Evolutionary conservation across 2,113 vertebrate species (phyloP).

Genomic region (Diadophis punctatus): DNA sequence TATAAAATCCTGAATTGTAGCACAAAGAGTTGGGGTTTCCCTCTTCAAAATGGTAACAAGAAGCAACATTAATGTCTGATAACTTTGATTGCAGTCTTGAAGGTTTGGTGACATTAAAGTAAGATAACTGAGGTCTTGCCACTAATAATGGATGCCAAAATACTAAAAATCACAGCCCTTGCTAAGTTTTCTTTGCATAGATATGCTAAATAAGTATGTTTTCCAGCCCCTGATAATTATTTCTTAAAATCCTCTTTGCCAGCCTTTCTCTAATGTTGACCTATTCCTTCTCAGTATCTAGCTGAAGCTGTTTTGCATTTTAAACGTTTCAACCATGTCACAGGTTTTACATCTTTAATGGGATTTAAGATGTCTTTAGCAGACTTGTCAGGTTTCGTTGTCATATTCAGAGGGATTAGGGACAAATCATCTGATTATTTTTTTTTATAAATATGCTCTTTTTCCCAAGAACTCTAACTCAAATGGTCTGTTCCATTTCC

Average conservation of each 20-base stretch:
- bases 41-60: neutral
- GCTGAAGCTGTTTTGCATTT: conserved; percentile 23
- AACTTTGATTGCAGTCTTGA: neutral
- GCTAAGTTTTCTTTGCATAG: neutral
- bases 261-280: conserved; percentile 20
- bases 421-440: conserved; percentile 32
- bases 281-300: conserved; percentile 9
- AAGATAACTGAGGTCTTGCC: neutral
- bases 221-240: neutral
- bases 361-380: conserved; percentile 39
- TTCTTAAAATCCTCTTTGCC: conserved; percentile 11
- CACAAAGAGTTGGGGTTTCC: neutral
- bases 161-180: neutral
- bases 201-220: neutral
- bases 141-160: neutral
- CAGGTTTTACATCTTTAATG: conserved; percentile 50
- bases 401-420: conserved; percentile 43
- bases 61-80: neutral
- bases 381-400: conserved; percentile 46
- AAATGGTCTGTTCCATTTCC: conserved; percentile 14
- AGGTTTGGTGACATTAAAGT: neutral
- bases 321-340: conserved; percentile 23
- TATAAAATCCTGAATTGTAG: neutral
- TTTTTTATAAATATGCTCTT: conserved; percentile 44
- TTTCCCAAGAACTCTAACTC: conserved; percentile 45